A percentile compares a stretch with the other conserved stretches of the same genome.
Evolutionary conservation across 2,888 invertebrate species (phyloP).

Genomic region (Allophyes oxyacanthae): DNA sequence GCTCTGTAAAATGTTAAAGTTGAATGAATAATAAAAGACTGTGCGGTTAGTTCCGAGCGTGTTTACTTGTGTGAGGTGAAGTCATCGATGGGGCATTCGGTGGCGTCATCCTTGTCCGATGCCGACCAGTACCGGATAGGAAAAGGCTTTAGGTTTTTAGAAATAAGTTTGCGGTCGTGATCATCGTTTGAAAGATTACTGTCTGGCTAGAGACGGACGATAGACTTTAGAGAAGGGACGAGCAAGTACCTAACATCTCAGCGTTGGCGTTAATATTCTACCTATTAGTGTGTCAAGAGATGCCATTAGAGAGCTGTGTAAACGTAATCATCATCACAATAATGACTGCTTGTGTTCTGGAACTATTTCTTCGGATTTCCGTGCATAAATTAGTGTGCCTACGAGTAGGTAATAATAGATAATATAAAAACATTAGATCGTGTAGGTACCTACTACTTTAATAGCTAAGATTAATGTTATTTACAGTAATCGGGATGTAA

Average conservation of each 20-base stretch:
- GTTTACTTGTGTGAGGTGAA: slow-evolving; percentile 64
- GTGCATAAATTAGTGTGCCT: slow-evolving; percentile 24
- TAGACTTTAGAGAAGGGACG: too few relatives aligned
- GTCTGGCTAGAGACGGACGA: too few relatives aligned
- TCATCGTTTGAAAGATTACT: not conserved
- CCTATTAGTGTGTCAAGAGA: not conserved
- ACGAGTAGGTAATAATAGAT: slow-evolving; percentile 18
- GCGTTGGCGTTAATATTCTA: not conserved
- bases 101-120: slow-evolving; percentile 55
- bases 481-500: slow-evolving; percentile 53
- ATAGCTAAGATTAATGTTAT: slow-evolving; percentile 50
- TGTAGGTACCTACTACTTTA: slow-evolving; percentile 33
- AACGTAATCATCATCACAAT: too few relatives aligned
- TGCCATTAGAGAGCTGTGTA: too few relatives aligned
- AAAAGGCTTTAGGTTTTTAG: slow-evolving; percentile 2
- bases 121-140: slow-evolving; percentile 18
- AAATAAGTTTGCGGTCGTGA: not conserved
- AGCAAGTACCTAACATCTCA: not conserved
- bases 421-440: slow-evolving; percentile 36
- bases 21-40: slow-evolving; percentile 52
- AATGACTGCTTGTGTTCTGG: too few relatives aligned
- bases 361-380: slow-evolving; percentile 15
- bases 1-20: slow-evolving; percentile 68
- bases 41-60: slow-evolving; percentile 31
- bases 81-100: slow-evolving; percentile 61